Evolutionary conservation across 2,797 vertebrate species (phyloP).

Genomic region (Anabacerthia variegaticeps): DNA sequence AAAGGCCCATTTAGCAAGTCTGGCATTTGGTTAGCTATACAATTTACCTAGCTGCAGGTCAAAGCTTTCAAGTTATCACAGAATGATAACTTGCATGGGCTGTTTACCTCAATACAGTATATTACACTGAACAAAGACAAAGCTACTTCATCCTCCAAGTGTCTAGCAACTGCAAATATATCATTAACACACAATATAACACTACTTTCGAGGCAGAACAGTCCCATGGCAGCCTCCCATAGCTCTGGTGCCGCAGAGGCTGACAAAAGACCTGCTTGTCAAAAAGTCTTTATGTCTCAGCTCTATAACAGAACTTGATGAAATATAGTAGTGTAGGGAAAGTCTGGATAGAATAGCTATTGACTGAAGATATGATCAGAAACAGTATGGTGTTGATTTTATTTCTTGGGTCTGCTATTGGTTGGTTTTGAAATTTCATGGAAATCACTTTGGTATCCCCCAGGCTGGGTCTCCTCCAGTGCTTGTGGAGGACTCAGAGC

Average conservation of each 20-base stretch:
- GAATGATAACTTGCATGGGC: neutral
- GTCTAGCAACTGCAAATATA: neutral
- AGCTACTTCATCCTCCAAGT: neutral
- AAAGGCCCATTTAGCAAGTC: slow-evolving; percentile 42
- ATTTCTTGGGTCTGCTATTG: neutral
- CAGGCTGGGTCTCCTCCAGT: neutral
- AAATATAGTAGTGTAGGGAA: neutral
- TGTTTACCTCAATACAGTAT: slow-evolving; percentile 6
- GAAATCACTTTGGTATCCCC: neutral
- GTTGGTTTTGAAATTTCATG: neutral
- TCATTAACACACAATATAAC: neutral
- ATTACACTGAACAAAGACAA: slow-evolving; percentile 22
- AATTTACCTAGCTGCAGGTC: slow-evolving; percentile 41
- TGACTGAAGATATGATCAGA: neutral
- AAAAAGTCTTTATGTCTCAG: neutral
- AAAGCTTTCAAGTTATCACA: slow-evolving; percentile 1
- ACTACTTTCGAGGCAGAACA: neutral
- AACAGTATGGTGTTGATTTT: neutral
- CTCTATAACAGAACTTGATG: neutral
- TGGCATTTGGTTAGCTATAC: slow-evolving; percentile 1
- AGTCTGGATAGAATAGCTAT: neutral
- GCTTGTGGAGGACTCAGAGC: neutral
- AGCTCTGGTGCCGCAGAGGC: neutral
- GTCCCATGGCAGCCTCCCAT: neutral
- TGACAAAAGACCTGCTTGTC: neutral